Percentiles rank a stretch among this genome's conserved stretches.
Conservation (phyloP, 2,797 vertebrate genomes). For the Phrynocephalus vlangalii region DNA sequence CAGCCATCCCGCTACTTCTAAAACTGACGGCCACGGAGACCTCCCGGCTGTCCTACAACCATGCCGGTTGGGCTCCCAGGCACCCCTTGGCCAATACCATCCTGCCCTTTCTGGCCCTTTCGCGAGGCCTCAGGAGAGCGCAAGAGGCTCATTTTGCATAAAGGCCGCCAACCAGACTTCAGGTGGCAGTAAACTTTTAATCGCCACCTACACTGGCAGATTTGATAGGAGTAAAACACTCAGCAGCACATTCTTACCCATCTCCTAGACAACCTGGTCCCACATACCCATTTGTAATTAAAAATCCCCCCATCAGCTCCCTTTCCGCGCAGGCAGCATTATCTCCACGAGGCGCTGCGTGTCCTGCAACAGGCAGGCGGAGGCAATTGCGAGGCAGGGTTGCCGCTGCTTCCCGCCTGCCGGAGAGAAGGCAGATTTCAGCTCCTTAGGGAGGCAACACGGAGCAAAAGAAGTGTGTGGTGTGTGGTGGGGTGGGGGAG, state of each 20-base stretch:
- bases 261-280: constrained; percentile 59
- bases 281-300: constrained; percentile 55
- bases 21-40: no score
- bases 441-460: constrained; percentile 59
- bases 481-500: not conserved
- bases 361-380: constrained; percentile 66
- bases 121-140: not conserved
- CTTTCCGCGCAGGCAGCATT: constrained; percentile 49
- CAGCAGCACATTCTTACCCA: constrained; percentile 23
- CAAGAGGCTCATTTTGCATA: not conserved
- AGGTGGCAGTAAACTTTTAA: constrained; percentile 45
- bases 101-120: not conserved
- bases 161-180: not conserved
- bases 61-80: no score
- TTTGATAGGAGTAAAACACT: constrained; percentile 41
- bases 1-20: no score
- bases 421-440: constrained; percentile 64
- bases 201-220: not conserved
- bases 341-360: constrained; percentile 17
- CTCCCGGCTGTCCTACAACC: no score
- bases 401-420: constrained; percentile 62
- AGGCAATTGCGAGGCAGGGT: constrained; percentile 59
- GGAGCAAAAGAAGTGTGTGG: constrained; percentile 7
- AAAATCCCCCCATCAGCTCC: constrained; percentile 59
- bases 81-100: not conserved